Evolutionary conservation across 64 coral and sea anemone species (phyloP).

Genomic region (Actinia tenebrosa): DNA sequence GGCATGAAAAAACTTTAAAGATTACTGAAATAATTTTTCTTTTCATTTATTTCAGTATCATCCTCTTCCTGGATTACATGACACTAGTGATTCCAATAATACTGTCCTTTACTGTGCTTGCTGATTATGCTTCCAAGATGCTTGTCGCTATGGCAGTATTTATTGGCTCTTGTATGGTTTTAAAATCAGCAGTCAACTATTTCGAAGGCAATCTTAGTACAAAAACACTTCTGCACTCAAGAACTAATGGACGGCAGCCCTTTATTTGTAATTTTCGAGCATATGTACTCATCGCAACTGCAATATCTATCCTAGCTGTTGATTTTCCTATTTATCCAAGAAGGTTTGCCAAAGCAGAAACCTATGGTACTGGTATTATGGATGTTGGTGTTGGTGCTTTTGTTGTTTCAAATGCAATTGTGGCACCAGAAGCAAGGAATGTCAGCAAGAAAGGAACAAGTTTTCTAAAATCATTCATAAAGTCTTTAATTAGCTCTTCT

Average conservation of each 20-base stretch:
- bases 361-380: conserved; percentile 88
- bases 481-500: conserved; percentile 51
- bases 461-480: conserved; percentile 27
- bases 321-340: conserved; percentile 90
- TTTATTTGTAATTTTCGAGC: conserved; percentile 82
- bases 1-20: too few relatives aligned
- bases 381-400: conserved; percentile 95
- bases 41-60: conserved; percentile 47
- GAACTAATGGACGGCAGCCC: conserved; percentile 35
- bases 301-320: conserved; percentile 85
- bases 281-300: conserved; percentile 85
- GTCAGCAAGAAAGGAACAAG: background rate
- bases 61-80: conserved; percentile 48
- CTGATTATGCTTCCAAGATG: background rate
- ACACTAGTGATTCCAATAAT: conserved; percentile 63
- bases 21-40: background rate
- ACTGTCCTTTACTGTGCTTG: conserved; percentile 64
- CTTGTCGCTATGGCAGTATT: conserved; percentile 22
- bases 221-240: conserved; percentile 11
- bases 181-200: background rate
- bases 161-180: conserved; percentile 8
- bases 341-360: conserved; percentile 94
- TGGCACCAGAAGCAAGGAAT: conserved; percentile 74
- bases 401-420: conserved; percentile 92
- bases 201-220: background rate